Evolutionary conservation across 2,797 vertebrate genomes (phyloP).

Genomic region (Pristis pectinata): DNA sequence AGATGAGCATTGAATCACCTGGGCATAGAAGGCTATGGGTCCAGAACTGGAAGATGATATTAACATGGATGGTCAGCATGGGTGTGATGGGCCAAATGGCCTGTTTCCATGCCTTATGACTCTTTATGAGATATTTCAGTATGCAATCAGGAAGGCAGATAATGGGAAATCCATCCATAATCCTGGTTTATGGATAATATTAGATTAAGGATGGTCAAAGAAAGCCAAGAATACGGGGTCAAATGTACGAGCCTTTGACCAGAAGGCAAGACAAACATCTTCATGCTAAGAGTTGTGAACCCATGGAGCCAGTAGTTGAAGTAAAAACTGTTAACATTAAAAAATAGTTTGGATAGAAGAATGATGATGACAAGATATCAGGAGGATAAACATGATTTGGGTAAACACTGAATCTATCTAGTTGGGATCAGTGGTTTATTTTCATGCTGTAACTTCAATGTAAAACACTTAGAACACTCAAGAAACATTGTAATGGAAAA

Average conservation of each 20-base stretch:
- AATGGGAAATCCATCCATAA: background rate
- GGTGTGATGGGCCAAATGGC: too few species aligned
- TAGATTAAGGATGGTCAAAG: too few species aligned
- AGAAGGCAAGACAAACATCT: background rate
- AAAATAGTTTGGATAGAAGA: background rate
- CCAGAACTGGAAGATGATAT: too few species aligned
- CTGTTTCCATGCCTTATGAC: too few species aligned
- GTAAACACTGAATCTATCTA: background rate
- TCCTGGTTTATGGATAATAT: background rate
- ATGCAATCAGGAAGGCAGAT: background rate
- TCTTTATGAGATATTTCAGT: background rate
- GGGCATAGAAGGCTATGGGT: too few species aligned
- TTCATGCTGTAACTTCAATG: background rate
- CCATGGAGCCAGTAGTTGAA: background rate
- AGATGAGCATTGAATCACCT: too few species aligned
- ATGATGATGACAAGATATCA: background rate
- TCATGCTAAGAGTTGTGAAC: background rate
- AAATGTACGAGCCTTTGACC: background rate
- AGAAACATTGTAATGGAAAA: constrained; percentile 19
- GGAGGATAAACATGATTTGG: background rate
- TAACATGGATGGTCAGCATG: too few species aligned
- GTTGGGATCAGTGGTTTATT: background rate
- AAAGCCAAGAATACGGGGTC: background rate
- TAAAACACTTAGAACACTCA: background rate
- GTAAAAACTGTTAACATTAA: background rate